Conservation (phyloP, 2,888 invertebrate genomes). For the Parnassius orleans region DNA sequence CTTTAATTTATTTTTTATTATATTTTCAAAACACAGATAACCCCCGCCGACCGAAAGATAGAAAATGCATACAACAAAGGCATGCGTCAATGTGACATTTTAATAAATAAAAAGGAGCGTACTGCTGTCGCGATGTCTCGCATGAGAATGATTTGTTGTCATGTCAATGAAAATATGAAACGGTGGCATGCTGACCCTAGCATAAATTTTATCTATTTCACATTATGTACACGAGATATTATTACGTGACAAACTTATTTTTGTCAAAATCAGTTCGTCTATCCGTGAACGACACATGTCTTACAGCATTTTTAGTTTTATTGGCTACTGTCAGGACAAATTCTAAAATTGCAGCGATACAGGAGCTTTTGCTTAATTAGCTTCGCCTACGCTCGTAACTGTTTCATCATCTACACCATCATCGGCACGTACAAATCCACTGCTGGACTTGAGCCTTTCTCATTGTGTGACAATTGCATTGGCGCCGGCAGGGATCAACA, state of each 20-base stretch:
- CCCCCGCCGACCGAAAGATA: constrained; percentile 54
- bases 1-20: constrained; percentile 33
- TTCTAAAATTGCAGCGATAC: too few relatives aligned
- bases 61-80: constrained; percentile 48
- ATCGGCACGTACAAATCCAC: too few relatives aligned
- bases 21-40: constrained; percentile 63
- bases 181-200: constrained; percentile 32
- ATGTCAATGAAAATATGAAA: constrained; percentile 27
- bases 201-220: constrained; percentile 32
- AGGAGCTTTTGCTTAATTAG: too few relatives aligned
- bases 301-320: neutral
- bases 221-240: constrained; percentile 19
- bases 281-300: constrained; percentile 4
- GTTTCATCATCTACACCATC: too few relatives aligned
- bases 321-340: too few relatives aligned
- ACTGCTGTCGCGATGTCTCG: constrained; percentile 35
- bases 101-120: constrained; percentile 29
- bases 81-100: constrained; percentile 42
- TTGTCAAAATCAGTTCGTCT: constrained; percentile 5
- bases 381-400: too few relatives aligned
- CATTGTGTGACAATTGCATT: too few relatives aligned
- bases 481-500: too few relatives aligned
- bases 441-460: too few relatives aligned
- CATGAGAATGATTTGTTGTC: constrained; percentile 40
- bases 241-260: neutral